Percentiles rank a stretch among this genome's conserved stretches.
Evolutionary conservation across 2,113 vertebrate species (phyloP).

Genomic region (Abramis brama): DNA sequence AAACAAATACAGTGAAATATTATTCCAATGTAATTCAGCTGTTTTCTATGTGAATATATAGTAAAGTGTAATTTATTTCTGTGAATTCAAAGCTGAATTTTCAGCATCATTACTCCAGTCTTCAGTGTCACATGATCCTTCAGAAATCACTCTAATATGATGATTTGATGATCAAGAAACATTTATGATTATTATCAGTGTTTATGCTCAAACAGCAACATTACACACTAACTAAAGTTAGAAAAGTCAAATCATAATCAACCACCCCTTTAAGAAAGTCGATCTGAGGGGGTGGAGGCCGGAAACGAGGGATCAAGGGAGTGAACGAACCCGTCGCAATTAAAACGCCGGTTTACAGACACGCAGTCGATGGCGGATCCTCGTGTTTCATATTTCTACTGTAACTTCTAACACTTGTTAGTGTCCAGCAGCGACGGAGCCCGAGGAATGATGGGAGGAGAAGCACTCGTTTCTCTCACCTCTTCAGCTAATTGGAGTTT

Average conservation of each 20-base stretch:
- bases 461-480: slow-evolving; percentile 41
- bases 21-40: rapidly evolving
- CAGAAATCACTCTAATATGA: too few species aligned
- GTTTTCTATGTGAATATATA: background rate
- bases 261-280: slow-evolving; percentile 26
- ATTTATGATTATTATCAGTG: too few species aligned
- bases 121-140: background rate
- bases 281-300: slow-evolving; percentile 44
- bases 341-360: background rate
- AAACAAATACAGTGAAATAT: background rate
- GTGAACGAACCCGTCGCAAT: background rate
- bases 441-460: slow-evolving; percentile 65
- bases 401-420: slow-evolving; percentile 48
- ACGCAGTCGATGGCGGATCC: background rate
- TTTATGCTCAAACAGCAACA: too few species aligned
- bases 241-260: too few species aligned
- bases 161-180: background rate
- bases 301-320: slow-evolving; percentile 30
- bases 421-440: slow-evolving; percentile 26
- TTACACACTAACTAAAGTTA: too few species aligned
- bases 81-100: background rate
- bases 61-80: background rate
- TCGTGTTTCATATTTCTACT: background rate
- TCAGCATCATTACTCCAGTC: background rate
- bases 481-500: slow-evolving; percentile 81